A percentile compares a stretch with the other conserved stretches of the same genome.
phyloP scores from a whole-genome alignment of 2,797 vertebrate species.

The Limnodromus scolopaceus region DNA sequence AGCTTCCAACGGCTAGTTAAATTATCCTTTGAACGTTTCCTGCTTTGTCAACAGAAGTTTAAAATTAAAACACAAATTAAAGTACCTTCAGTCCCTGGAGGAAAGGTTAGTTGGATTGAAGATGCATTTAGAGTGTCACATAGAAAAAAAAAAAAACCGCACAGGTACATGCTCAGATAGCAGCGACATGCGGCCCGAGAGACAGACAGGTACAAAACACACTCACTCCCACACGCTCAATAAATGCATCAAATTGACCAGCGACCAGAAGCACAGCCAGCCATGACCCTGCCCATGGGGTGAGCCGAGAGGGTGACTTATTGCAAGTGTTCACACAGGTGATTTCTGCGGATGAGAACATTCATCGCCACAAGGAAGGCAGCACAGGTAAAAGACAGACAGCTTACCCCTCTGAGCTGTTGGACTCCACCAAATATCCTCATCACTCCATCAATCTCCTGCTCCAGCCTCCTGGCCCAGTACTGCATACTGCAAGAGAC shows the following conservation, averaged over 20 bases:
- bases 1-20: background rate
- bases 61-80: constrained; percentile 19
- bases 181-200: constrained; percentile 5
- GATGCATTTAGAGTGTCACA: background rate
- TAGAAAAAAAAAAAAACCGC: background rate
- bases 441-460: constrained; percentile 96
- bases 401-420: constrained; percentile 92
- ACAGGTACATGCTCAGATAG: background rate
- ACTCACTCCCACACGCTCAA: background rate
- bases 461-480: constrained; percentile 96
- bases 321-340: background rate
- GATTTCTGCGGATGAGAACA: background rate
- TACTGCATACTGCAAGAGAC: constrained; percentile 91
- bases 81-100: background rate
- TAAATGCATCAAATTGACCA: background rate
- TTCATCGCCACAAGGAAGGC: background rate
- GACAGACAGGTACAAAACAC: constrained; percentile 3
- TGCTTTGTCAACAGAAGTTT: constrained; percentile 11
- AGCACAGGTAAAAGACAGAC: background rate
- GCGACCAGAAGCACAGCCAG: background rate
- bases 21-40: background rate
- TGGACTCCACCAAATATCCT: constrained; percentile 94
- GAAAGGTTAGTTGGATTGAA: background rate
- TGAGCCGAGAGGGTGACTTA: background rate
- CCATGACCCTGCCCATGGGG: background rate